A percentile compares a stretch with the other conserved stretches of the same genome.
Conservation (phyloP, 2,113 vertebrate species). For the Ailuropoda melanoleuca region DNA sequence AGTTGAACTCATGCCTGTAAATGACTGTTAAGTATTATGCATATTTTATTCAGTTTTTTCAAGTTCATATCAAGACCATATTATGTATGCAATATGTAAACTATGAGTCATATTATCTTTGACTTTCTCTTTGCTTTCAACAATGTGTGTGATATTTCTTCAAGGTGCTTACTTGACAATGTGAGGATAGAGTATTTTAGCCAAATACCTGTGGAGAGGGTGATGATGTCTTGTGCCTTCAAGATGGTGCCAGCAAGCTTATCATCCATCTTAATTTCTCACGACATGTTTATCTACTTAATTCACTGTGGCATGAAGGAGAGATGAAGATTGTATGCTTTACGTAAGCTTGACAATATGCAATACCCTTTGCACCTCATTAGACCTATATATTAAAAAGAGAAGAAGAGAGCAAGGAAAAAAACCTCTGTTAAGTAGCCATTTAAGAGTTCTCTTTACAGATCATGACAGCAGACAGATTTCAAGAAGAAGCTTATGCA, state of each 20-base stretch:
- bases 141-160: slow-evolving; percentile 31
- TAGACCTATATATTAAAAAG: neutral
- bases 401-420: neutral
- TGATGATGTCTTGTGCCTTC: slow-evolving; percentile 2
- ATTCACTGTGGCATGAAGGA: slow-evolving; percentile 56
- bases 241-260: neutral
- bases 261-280: slow-evolving; percentile 54
- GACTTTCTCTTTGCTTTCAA: slow-evolving; percentile 15
- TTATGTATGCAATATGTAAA: slow-evolving; percentile 8
- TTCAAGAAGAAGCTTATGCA: neutral
- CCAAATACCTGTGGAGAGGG: slow-evolving; percentile 42
- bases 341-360: neutral
- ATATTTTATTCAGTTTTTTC: slow-evolving; percentile 1
- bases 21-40: neutral
- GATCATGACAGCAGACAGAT: neutral
- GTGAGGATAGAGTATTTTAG: slow-evolving; percentile 11
- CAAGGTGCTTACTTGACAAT: neutral
- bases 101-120: slow-evolving; percentile 23
- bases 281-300: slow-evolving; percentile 51
- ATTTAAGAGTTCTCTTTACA: slow-evolving; percentile 15
- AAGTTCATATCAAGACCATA: slow-evolving; percentile 31
- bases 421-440: neutral
- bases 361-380: neutral
- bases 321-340: slow-evolving; percentile 50
- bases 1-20: neutral